These are phyloP conservation scores for Synanthedon tipuliformis DNA, from an alignment of 2,888 invertebrate species.

Conservation along the genomic window DNA sequence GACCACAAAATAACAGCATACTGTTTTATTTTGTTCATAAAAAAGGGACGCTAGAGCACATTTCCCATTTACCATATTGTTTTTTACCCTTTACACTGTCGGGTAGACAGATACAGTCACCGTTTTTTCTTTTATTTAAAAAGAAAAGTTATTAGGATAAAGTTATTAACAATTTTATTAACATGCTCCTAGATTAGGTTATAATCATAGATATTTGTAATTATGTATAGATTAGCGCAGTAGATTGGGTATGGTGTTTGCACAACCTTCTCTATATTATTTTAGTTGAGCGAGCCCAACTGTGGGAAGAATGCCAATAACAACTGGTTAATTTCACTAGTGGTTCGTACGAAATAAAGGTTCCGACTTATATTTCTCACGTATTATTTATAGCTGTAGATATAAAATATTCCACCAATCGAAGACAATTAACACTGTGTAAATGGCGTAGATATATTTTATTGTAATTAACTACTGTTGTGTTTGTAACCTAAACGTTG, in stretches of 20 bases:
- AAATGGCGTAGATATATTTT: slow-evolving; percentile 19
- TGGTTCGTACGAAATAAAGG: slow-evolving; percentile 43
- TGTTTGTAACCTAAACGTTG: no score
- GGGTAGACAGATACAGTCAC: no score
- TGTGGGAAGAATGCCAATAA: slow-evolving; percentile 57
- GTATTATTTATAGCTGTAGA: slow-evolving; percentile 50
- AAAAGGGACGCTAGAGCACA: no score
- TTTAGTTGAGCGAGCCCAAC: slow-evolving; percentile 23
- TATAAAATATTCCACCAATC: slow-evolving; percentile 48
- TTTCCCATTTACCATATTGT: no score
- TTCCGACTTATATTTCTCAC: slow-evolving; percentile 55
- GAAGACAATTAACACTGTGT: slow-evolving; percentile 57
- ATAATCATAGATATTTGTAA: neutral
- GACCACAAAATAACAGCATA: no score
- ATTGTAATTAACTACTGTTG: no score
- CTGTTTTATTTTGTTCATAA: no score
- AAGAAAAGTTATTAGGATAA: no score
- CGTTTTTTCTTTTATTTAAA: no score
- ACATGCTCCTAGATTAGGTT: no score
- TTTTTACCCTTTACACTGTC: no score
- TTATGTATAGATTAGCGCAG: slow-evolving; percentile 11
- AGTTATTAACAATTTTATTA: no score
- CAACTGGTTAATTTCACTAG: slow-evolving; percentile 56
- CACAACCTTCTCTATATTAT: slow-evolving; percentile 20
- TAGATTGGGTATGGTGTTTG: slow-evolving; percentile 14